Percentiles rank a stretch among this genome's conserved stretches.
These are phyloP conservation scores for Panurus biarmicus DNA, from an alignment of 2,113 vertebrate genomes.

Conservation along the genomic window DNA sequence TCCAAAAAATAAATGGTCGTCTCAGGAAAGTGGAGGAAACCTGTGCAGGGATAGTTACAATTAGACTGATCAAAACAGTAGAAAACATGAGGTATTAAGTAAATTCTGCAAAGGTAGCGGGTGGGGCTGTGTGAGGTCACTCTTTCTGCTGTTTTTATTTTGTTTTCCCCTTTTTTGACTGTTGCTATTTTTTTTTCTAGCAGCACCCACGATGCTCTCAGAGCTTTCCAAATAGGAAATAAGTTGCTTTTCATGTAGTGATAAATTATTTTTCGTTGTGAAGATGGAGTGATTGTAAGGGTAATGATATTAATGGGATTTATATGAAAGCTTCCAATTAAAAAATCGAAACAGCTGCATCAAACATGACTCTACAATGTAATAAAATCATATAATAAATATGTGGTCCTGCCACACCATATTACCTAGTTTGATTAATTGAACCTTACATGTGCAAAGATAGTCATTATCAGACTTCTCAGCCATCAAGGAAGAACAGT, in stretches of 20 bases:
- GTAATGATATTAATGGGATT: conserved; percentile 5
- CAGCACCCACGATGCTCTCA: neutral
- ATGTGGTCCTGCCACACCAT: neutral
- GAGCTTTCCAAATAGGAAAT: conserved; percentile 1
- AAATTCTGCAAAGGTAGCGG: neutral
- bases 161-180: neutral
- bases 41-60: neutral
- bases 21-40: neutral
- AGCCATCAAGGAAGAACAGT: neutral
- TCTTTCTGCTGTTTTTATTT: neutral
- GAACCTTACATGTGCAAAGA: neutral
- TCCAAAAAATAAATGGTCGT: neutral
- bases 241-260: neutral
- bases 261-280: neutral
- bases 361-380: neutral
- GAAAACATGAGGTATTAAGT: neutral
- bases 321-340: conserved; percentile 15
- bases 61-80: neutral
- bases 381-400: neutral
- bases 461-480: conserved; percentile 3
- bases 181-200: neutral
- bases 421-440: conserved; percentile 23
- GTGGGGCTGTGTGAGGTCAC: rapidly evolving
- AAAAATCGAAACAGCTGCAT: neutral
- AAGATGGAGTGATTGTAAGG: neutral